Evolutionary conservation across 2,113 vertebrate genomes (phyloP), one percentile per base, ranked within the genome.

Genomic region (Aegithalos caudatus): DNA sequence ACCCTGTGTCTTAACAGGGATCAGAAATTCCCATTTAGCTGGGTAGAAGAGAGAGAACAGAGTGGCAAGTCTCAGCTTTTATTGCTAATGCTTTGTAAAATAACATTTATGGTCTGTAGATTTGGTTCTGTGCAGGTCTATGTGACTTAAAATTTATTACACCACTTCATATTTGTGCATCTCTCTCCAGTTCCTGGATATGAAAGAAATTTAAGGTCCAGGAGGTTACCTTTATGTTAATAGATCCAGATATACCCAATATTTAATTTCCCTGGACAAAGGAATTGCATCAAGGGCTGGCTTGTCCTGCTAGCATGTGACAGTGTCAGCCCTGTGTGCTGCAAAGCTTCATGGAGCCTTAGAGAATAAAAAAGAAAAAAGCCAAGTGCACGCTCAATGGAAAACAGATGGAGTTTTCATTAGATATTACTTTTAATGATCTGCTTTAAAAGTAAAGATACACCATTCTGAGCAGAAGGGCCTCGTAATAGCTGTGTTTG

Each of bases 401-500:
- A 60, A 96, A 97, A 66, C 92, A 96, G 91, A 94, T 94, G 94
- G 91, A 71, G n/a, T 88, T 94, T 95, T 91, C 88, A 74, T 94
- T 97, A 93, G 86, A 88, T 88, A 88, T 57, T 86, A 47, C 76
- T 94, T 93, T 67, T 81, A 95, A 94, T 92, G 83, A 94, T 95
- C 81, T 91, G 80, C 77, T 95, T 91, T 96, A 81, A 87, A 94
- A 91, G 73, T 67, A 84, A 94, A 88, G 81, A 92, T 78, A 81
- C 45, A 71, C 77, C 61, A 94, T 88, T 92, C 84, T 2, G 7
- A 86, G 79, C 73, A 94, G 94, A 78, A 88, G 86, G 86, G 91
- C 91, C 91, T 95, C 86, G 60, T 95, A 74, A 88, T 78, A 69
- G 57, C 57, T 76, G 67, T 79, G 40, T 53, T 77, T 88, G 64